Evolutionary conservation across 2,113 vertebrate genomes (phyloP).

Genomic region (Ibidorhyncha struthersii): DNA sequence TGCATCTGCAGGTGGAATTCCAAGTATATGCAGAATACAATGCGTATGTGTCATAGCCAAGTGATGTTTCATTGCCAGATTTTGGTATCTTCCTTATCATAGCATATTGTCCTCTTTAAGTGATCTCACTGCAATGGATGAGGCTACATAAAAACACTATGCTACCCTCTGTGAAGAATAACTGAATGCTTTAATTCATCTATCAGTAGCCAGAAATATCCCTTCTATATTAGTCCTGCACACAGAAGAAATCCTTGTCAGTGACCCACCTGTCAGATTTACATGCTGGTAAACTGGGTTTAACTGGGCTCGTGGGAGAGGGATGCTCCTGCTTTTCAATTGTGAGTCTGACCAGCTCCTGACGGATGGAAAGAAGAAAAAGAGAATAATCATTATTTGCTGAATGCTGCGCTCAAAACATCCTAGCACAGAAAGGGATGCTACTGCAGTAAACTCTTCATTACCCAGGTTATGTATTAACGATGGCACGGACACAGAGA

Average conservation of each 20-base stretch:
- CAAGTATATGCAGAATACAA: neutral
- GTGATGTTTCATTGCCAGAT: neutral
- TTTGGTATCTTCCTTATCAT: neutral
- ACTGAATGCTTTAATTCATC: neutral
- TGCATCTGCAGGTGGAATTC: constrained; percentile 11
- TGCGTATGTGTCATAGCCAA: fast-evolving
- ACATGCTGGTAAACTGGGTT: constrained; percentile 83
- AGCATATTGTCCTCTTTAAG: neutral
- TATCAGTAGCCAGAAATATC: neutral
- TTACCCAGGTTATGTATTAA: neutral
- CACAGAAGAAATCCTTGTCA: neutral
- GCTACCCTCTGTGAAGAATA: neutral
- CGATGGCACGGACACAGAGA: neutral
- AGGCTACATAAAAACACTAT: neutral
- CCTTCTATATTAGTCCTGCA: neutral
- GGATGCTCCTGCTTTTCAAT: constrained; percentile 96
- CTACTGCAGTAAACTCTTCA: neutral
- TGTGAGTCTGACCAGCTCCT: constrained; percentile 96
- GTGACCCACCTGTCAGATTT: constrained; percentile 85
- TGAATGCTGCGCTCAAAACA: neutral
- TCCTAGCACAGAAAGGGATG: neutral
- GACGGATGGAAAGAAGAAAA: neutral
- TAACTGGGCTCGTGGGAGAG: constrained; percentile 90
- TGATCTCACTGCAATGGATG: neutral
- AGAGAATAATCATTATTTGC: neutral